Percentiles rank a stretch among this genome's conserved stretches.
Evolutionary conservation across 2,113 vertebrate genomes (phyloP).

Genomic region (Sorex araneus): DNA sequence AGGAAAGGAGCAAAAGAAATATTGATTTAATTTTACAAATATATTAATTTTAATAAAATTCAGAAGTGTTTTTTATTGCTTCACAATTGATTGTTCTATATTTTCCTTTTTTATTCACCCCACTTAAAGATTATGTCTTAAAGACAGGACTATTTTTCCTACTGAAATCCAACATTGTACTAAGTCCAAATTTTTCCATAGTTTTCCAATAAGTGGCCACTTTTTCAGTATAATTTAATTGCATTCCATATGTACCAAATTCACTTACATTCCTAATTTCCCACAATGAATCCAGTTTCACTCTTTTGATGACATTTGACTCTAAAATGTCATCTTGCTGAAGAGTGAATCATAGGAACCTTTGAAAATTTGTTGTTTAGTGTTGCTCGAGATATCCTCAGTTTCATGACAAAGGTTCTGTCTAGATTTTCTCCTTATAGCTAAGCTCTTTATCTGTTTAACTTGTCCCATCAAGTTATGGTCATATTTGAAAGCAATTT

Average conservation of each 20-base stretch:
- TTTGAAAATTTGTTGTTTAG: slow-evolving; percentile 26
- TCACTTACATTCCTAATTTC: slow-evolving; percentile 1
- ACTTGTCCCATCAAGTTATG: neutral
- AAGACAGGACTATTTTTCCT: slow-evolving; percentile 21
- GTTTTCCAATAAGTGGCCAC: neutral
- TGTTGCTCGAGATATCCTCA: slow-evolving; percentile 25
- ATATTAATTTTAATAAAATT: slow-evolving; percentile 17
- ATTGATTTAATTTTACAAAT: slow-evolving; percentile 15
- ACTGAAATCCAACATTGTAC: neutral
- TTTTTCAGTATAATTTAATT: slow-evolving; percentile 62
- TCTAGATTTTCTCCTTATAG: neutral
- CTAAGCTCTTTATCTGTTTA: too few relatives aligned
- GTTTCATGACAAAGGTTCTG: neutral
- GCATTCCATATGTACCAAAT: neutral
- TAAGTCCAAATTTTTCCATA: neutral
- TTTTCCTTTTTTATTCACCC: neutral
- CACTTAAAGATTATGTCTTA: slow-evolving; percentile 30
- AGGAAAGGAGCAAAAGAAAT: neutral
- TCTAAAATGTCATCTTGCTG: slow-evolving; percentile 46
- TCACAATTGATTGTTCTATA: slow-evolving; percentile 9
- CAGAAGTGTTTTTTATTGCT: neutral
- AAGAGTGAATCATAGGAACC: neutral
- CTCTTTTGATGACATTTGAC: too few relatives aligned
- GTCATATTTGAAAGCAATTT: too few relatives aligned
- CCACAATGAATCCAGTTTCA: neutral